Conservation (phyloP, 2,888 invertebrate species). For the Nebria salina region DNA sequence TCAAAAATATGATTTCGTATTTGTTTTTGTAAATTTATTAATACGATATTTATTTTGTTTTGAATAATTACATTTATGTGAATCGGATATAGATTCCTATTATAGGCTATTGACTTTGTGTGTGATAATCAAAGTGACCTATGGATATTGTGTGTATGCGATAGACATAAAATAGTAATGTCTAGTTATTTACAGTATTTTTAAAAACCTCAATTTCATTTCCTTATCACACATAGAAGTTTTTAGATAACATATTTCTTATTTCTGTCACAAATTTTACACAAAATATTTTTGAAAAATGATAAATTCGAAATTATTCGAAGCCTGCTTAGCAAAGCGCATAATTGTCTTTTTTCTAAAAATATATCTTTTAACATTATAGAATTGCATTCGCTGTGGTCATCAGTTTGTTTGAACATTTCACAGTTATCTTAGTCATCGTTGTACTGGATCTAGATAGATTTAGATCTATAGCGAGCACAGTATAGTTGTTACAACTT, state of each 20-base stretch:
- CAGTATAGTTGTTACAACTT: background rate
- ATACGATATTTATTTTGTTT: too few species aligned
- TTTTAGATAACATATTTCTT: background rate
- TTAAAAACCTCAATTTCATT: background rate
- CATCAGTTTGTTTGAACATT: background rate
- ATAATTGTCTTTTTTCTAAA: background rate
- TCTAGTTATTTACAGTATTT: background rate
- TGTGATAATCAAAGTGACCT: constrained; percentile 6
- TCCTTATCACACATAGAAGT: background rate
- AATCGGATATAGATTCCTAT: background rate
- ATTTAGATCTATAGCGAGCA: background rate
- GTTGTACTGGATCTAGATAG: background rate
- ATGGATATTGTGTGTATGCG: constrained; percentile 1
- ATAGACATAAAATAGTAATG: background rate
- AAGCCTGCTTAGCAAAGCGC: background rate
- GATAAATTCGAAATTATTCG: background rate
- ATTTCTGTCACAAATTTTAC: too few species aligned
- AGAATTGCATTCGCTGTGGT: background rate
- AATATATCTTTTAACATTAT: background rate
- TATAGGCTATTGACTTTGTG: background rate
- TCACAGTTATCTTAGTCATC: background rate
- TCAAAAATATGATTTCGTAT: too few species aligned
- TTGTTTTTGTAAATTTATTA: too few species aligned
- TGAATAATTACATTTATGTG: background rate
- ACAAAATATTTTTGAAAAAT: too few species aligned